A percentile compares a stretch with the other conserved stretches of the same genome.
Evolutionary conservation across 2,113 vertebrate genomes (phyloP).

Genomic region (Sturnira hondurensis): DNA sequence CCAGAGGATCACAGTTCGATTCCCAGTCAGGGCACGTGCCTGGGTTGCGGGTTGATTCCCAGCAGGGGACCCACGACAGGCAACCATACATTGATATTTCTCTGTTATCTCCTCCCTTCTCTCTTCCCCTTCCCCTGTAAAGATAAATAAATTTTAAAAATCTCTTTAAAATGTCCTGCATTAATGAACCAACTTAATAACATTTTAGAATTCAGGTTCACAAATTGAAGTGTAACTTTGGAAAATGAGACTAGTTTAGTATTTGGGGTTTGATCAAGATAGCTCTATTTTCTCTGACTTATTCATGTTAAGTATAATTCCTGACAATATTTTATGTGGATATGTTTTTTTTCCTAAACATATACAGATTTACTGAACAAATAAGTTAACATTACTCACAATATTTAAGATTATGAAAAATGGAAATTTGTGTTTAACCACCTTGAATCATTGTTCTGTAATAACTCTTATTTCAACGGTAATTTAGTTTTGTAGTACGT

Average conservation of each 20-base stretch:
- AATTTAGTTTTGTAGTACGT: neutral
- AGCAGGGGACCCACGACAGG: no score
- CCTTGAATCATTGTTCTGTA: neutral
- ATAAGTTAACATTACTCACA: neutral
- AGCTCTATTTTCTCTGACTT: neutral
- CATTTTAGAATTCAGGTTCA: constrained; percentile 5
- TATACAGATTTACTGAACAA: neutral
- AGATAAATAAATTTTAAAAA: no score
- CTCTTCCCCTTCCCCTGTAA: no score
- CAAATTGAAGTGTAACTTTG: neutral
- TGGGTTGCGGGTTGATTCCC: no score
- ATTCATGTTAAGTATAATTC: neutral
- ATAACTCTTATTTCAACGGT: neutral
- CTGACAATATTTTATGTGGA: neutral
- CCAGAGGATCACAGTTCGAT: no score
- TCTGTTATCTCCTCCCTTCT: no score
- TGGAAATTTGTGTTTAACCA: neutral
- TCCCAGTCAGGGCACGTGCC: no score
- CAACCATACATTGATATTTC: no score
- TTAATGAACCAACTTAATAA: neutral
- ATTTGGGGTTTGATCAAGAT: neutral
- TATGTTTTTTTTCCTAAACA: neutral
- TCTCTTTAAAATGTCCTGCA: no score
- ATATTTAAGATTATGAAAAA: neutral
- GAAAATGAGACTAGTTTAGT: neutral